Evolutionary conservation across 2,888 invertebrate species (phyloP), one percentile per base, ranked within the genome.

Genomic region (Limnephilus lunatus): DNA sequence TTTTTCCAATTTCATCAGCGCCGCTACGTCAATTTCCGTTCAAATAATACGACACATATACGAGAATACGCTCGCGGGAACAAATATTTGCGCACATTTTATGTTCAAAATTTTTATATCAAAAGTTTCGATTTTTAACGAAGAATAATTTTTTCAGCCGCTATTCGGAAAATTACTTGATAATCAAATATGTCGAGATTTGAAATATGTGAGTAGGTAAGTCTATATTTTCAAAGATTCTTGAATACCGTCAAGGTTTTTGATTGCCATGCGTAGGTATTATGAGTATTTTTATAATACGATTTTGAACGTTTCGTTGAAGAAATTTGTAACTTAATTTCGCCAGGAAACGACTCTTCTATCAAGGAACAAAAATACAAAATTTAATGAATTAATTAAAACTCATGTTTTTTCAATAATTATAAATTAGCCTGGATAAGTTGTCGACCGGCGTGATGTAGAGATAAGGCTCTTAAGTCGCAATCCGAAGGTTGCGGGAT

Each of bases 11-110:
- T 86, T 44, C 44, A 44, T 86, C 68, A 68, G 68, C 68, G 25
- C 68, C 86, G 86, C 86, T 25, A 86, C 86, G 44, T 86, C 86
- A 86, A 86, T 86, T 86, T 86, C 44, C 48, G 39, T 15, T 39
- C 86, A 86, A 86, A 86, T 86, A 44, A 86, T 44, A 86, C 44
- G 48, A 35, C 86, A 39, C 85, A 86, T n/a, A 30, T 85, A 48
- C 44, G 44, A 44, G 48, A n/a, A 48, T 86, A 86, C 44, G 35
- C 86, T 15, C n/a, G 86, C 25, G 25, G 25, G 7, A 25, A 25
- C 25, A 9, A 68, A 68, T 68, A 68, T 68, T 68, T 68, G 25
- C 68, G 9, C 68, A 30, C 14, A 39, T 44, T 39, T 83, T 83
- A 35, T 83, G 35, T 83, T 68, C 68, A 15, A 15, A 15, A 14